Percentiles rank a stretch among this genome's conserved stretches.
Conservation (phyloP, 2,797 vertebrate genomes). For the Labeo calbasu region DNA sequence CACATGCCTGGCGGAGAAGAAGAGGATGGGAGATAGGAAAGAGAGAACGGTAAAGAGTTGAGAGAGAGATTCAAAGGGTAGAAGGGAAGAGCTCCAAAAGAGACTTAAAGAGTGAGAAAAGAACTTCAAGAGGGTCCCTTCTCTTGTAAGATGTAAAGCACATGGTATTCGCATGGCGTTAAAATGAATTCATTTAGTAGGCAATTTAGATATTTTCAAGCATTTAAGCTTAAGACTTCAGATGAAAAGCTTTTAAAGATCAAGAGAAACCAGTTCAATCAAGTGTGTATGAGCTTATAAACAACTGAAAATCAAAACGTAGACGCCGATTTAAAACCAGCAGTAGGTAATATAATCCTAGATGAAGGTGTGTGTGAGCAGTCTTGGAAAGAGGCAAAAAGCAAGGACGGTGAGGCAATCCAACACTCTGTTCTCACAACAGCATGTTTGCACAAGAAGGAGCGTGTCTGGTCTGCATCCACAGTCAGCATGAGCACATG, state of each 20-base stretch:
- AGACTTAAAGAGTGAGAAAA: neutral
- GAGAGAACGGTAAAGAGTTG: constrained; percentile 30
- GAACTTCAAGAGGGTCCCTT: neutral
- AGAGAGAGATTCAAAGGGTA: constrained; percentile 22
- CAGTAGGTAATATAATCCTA: neutral
- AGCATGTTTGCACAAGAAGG: constrained; percentile 36
- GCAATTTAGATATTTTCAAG: neutral
- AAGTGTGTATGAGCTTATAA: neutral
- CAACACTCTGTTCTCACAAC: constrained; percentile 17
- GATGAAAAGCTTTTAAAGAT: constrained; percentile 3
- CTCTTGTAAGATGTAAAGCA: neutral
- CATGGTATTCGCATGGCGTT: neutral
- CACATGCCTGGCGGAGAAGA: constrained; percentile 19
- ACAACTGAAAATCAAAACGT: neutral
- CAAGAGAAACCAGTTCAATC: neutral
- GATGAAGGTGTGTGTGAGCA: neutral
- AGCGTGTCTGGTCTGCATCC: constrained; percentile 40
- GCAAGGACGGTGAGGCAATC: neutral
- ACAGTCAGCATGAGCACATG: constrained; percentile 6
- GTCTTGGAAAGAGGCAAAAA: constrained; percentile 6
- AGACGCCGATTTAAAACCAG: neutral
- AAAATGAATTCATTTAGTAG: neutral
- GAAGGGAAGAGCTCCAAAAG: neutral
- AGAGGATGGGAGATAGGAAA: neutral
- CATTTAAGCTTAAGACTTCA: neutral